Evolutionary conservation across 2,888 invertebrate species (phyloP).

Genomic region (Meteorus colon): DNA sequence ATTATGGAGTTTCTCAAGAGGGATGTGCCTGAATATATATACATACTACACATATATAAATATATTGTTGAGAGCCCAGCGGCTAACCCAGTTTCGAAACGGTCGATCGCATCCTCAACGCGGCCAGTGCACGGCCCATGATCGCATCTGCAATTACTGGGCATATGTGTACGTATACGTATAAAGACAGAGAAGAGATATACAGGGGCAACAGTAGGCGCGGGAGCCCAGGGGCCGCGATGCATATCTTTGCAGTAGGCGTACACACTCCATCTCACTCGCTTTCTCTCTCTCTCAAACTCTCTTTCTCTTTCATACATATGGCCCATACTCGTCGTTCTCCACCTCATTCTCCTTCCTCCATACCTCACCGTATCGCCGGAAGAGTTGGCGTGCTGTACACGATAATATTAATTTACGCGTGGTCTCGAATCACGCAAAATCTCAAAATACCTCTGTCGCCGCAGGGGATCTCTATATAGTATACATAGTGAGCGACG

Average conservation of each 20-base stretch:
- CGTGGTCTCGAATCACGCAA: conserved; percentile 48
- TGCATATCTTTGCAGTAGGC: conserved; percentile 54
- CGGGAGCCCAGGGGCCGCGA: conserved; percentile 51
- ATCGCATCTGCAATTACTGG: conserved; percentile 50
- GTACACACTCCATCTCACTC: conserved; percentile 46
- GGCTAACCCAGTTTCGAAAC: conserved; percentile 49
- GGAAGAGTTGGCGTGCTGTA: conserved; percentile 33
- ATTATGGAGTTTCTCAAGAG: conserved; percentile 28
- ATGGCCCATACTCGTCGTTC: conserved; percentile 23
- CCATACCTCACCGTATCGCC: conserved; percentile 31
- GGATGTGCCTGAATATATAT: conserved; percentile 13
- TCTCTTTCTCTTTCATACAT: conserved; percentile 45
- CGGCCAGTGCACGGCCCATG: conserved; percentile 35
- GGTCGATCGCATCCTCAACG: conserved; percentile 44
- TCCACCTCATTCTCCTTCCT: conserved; percentile 5
- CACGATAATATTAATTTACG: conserved; percentile 55
- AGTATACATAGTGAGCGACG: background rate
- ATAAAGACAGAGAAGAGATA: conserved; percentile 42
- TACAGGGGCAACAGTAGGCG: conserved; percentile 54
- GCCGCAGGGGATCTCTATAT: conserved; percentile 37
- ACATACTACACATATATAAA: background rate
- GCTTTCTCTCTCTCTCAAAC: conserved; percentile 29
- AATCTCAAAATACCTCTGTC: conserved; percentile 46
- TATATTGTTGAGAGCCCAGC: conserved; percentile 27
- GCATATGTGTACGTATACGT: conserved; percentile 46